Percentiles rank a stretch among this genome's conserved stretches.
Evolutionary conservation across 2,888 invertebrate species (phyloP).

Genomic region (Pseudeuparius sepicola): DNA sequence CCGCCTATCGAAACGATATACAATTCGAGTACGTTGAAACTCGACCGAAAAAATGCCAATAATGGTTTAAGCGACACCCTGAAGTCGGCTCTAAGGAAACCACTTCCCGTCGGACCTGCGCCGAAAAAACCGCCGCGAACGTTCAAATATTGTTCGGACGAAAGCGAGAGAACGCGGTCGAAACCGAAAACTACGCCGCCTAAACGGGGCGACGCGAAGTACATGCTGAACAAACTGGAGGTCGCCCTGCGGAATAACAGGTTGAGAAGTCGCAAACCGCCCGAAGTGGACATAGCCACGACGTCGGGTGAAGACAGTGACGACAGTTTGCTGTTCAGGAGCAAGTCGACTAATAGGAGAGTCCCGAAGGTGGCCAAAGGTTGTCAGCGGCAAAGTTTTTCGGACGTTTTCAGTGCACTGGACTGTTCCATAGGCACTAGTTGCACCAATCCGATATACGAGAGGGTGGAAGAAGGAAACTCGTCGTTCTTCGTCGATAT

Average conservation of each 20-base stretch:
- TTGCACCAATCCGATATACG: slow-evolving; percentile 33
- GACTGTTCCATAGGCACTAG: slow-evolving; percentile 38
- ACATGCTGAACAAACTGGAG: slow-evolving; percentile 57
- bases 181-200: neutral
- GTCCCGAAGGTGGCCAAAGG: slow-evolving; percentile 14
- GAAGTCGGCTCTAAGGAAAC: slow-evolving; percentile 55
- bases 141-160: slow-evolving; percentile 39
- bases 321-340: slow-evolving; percentile 30
- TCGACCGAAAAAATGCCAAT: slow-evolving; percentile 19
- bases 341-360: slow-evolving; percentile 27
- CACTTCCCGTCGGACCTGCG: slow-evolving; percentile 59
- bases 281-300: slow-evolving; percentile 26
- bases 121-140: slow-evolving; percentile 67
- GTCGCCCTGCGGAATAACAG: slow-evolving; percentile 46
- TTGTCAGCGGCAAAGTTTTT: slow-evolving; percentile 2
- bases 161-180: neutral
- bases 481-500: no score
- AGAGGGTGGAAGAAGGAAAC: slow-evolving; percentile 31
- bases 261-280: slow-evolving; percentile 27
- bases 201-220: slow-evolving; percentile 42
- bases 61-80: slow-evolving; percentile 45
- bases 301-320: slow-evolving; percentile 36
- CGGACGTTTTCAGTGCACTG: slow-evolving; percentile 26
- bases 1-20: slow-evolving; percentile 24
- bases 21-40: slow-evolving; percentile 29